These are phyloP conservation scores for Rhea pennata DNA, from an alignment of 2,113 vertebrate species.

Conservation along the genomic window DNA sequence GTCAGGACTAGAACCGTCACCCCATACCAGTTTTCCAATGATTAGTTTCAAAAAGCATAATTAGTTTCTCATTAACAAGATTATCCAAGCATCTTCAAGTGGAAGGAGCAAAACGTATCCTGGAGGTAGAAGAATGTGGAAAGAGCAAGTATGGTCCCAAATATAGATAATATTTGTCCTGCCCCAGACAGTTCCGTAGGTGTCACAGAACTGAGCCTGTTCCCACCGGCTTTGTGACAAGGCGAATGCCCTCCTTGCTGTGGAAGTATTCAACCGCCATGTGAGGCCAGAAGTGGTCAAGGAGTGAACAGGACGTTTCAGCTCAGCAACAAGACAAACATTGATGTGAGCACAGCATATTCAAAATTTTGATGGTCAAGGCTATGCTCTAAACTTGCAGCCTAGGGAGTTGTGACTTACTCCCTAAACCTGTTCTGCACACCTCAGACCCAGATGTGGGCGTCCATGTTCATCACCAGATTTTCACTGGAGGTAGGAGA, in stretches of 20 bases:
- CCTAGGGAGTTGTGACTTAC: neutral
- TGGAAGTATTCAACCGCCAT: neutral
- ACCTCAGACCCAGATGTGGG: neutral
- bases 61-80: neutral
- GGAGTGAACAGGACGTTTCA: fast-evolving
- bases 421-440: neutral
- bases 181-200: neutral
- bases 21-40: neutral
- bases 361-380: neutral
- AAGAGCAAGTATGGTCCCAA: neutral
- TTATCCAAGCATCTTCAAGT: neutral
- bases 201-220: neutral
- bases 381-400: neutral
- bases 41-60: neutral
- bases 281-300: neutral
- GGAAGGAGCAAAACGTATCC: neutral
- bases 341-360: fast-evolving
- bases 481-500: neutral
- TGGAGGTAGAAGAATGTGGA: neutral
- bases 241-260: neutral
- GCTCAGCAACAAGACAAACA: fast-evolving
- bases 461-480: neutral
- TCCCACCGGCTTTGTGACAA: neutral
- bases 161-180: neutral
- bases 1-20: neutral